Evolutionary conservation across 1,140 invertebrate genomes (phyloP).

Genomic region (Dendroctonus ponderosae): DNA sequence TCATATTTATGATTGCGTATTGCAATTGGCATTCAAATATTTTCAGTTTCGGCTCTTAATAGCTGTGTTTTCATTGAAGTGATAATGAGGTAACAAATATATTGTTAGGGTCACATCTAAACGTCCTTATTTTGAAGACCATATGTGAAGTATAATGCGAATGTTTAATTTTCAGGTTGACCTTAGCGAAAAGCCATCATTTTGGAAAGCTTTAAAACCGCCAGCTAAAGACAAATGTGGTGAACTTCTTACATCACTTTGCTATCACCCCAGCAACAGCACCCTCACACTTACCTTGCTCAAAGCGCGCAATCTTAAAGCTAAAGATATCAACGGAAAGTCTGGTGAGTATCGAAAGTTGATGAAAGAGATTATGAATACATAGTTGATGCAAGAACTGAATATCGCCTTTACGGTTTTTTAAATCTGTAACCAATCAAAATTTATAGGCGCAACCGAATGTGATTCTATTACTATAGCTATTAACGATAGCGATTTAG

Average conservation of each 20-base stretch:
- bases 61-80: too few species aligned
- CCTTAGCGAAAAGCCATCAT: constrained; percentile 85
- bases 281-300: constrained; percentile 82
- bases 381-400: too few species aligned
- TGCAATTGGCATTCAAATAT: too few species aligned
- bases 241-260: constrained; percentile 85
- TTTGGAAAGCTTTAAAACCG: constrained; percentile 90
- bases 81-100: too few species aligned
- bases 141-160: background rate
- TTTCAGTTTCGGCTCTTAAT: too few species aligned
- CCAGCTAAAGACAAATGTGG: constrained; percentile 90
- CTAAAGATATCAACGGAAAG: constrained; percentile 93
- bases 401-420: too few species aligned
- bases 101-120: background rate
- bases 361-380: too few species aligned
- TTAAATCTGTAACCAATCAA: too few species aligned
- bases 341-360: constrained; percentile 65
- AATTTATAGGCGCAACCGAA: too few species aligned
- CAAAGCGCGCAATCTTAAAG: constrained; percentile 89
- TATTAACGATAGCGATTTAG: too few species aligned
- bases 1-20: too few species aligned
- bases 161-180: constrained; percentile 67
- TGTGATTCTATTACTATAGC: too few species aligned
- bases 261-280: constrained; percentile 89
- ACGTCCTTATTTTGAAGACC: background rate